Evolutionary conservation across 2,797 vertebrate species (phyloP), one percentile per base, ranked within the genome.

Genomic region (Serranus cabrilla): DNA sequence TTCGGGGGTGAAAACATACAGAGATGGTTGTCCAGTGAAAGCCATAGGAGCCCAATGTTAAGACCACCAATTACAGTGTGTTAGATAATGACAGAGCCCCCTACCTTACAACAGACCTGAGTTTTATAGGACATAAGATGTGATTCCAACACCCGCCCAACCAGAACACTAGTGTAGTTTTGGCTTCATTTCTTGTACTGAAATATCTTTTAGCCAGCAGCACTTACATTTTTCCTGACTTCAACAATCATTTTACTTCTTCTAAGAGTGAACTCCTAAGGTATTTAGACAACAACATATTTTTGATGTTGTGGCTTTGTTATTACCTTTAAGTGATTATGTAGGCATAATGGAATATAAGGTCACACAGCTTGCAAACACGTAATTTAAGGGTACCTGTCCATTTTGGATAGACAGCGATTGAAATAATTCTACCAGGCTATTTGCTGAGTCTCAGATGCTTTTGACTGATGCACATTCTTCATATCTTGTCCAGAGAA

Each of bases 11-110:
- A 82, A 78, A 66, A 64, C 74, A 78, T 62, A 46, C 57, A 37
- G 54, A 62, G 16, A 71, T 52, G 31, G 58, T 59, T 74, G 74
- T 73, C 82, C 51, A 72, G 54, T 80, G 66, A 82, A 80, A 78
- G 74, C 69, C 76, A 86, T 46, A 65, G 47, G 81, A 91, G 85
- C 88, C 85, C 84, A 89, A 78, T 78, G 69, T 76, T 73, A 69
- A 74, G 63, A 78, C 77, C 68, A 78, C 47, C 65, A 50, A 57
- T 65, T 14, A 60, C 63, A 51, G 74, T 69, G 72, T 74, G 39
- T 66, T 45, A 59, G 56, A 42, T 39, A n/a, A 50, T 37, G 62
- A 81, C 59, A 60, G 70, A 72, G 50, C 46, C 62, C 78, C 52
- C 14, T 62, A 68, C 40, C 61, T 75, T 70, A 50, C 56, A 54